Evolutionary conservation across 2,888 invertebrate species (phyloP).

Genomic region (Leucoptera coffeella): DNA sequence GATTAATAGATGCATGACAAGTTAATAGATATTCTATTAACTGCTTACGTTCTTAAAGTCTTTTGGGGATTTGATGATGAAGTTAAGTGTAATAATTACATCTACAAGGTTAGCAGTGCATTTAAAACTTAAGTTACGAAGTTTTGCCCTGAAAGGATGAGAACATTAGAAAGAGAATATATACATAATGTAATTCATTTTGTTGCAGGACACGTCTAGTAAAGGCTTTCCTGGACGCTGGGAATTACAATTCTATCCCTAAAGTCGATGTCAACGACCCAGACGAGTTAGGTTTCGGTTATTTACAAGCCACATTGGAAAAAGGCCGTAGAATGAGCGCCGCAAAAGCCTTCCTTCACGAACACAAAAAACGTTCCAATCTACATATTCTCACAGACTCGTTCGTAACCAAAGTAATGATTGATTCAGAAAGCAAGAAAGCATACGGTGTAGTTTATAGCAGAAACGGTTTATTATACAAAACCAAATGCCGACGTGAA

Average conservation of each 20-base stretch:
- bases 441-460: conserved; percentile 66
- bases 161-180: too few relatives aligned
- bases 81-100: too few relatives aligned
- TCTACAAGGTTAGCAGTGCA: too few relatives aligned
- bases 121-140: too few relatives aligned
- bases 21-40: too few relatives aligned
- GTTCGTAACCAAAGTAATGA: conserved; percentile 28
- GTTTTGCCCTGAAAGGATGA: too few relatives aligned
- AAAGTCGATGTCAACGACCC: conserved; percentile 58
- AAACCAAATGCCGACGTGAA: conserved; percentile 65
- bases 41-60: too few relatives aligned
- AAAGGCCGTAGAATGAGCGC: conserved; percentile 62
- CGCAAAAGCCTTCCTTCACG: conserved; percentile 61
- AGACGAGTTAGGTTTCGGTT: conserved; percentile 55
- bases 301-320: conserved; percentile 42
- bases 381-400: conserved; percentile 43
- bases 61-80: too few relatives aligned
- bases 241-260: conserved; percentile 47
- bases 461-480: conserved; percentile 39
- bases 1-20: too few relatives aligned
- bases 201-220: conserved; percentile 44
- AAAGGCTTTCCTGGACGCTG: conserved; percentile 55
- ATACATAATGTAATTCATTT: too few relatives aligned
- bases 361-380: conserved; percentile 57
- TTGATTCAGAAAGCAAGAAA: conserved; percentile 50